Evolutionary conservation across 2,888 invertebrate species (phyloP).

Genomic region (Eristalinus sepulchralis): DNA sequence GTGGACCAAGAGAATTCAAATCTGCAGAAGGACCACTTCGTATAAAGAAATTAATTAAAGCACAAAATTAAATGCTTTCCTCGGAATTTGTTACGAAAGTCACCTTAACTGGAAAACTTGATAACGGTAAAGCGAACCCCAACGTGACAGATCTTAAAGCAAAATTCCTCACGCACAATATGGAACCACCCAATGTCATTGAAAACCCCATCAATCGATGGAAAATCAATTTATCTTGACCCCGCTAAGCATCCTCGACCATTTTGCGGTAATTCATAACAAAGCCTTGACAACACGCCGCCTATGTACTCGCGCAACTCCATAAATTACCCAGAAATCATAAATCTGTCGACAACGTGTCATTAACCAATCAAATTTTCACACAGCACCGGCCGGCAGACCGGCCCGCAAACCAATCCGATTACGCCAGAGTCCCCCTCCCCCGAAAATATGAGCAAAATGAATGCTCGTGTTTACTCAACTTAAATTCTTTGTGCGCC

Average conservation of each 20-base stretch:
- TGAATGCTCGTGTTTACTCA: constrained; percentile 19
- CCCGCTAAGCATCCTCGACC: background rate
- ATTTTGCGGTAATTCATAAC: background rate
- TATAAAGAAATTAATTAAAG: too few relatives aligned
- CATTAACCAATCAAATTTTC: constrained; percentile 38
- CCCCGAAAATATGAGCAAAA: background rate
- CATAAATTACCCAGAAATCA: background rate
- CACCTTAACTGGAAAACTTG: too few relatives aligned
- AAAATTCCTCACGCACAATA: background rate
- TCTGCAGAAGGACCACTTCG: too few relatives aligned
- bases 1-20: too few relatives aligned
- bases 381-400: background rate
- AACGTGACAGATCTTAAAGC: background rate
- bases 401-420: constrained; percentile 23
- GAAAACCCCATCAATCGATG: background rate
- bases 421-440: constrained; percentile 14
- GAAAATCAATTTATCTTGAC: background rate
- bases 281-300: background rate
- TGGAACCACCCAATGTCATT: background rate
- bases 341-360: constrained; percentile 8
- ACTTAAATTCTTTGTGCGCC: background rate
- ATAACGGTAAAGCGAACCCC: background rate
- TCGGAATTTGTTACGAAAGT: too few relatives aligned
- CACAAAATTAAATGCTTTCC: too few relatives aligned
- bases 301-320: background rate